Evolutionary conservation across 2,888 invertebrate species (phyloP).

Genomic region (Drosophila subsilvestris): DNA sequence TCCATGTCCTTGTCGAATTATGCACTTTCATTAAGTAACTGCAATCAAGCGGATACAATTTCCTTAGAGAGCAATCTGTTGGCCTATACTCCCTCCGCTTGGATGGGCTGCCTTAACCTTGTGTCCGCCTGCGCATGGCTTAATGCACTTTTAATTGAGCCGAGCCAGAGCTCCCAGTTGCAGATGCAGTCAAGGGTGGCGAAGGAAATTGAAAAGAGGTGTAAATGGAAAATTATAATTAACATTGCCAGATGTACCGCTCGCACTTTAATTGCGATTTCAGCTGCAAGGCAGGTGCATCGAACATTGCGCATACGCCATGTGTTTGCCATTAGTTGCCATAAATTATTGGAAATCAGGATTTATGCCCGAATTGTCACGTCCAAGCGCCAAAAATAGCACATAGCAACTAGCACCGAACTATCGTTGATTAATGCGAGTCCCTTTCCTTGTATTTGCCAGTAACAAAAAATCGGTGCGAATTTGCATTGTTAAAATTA

Average conservation of each 20-base stretch:
- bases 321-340: conserved; percentile 69
- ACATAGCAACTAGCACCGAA: conserved; percentile 22
- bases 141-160: conserved; percentile 79
- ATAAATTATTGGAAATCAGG: conserved; percentile 75
- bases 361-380: conserved; percentile 75
- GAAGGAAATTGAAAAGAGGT: conserved; percentile 61
- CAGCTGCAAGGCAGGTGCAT: conserved; percentile 21
- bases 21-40: conserved; percentile 74
- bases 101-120: conserved; percentile 61
- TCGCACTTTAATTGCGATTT: conserved; percentile 32
- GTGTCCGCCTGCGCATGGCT: conserved; percentile 52
- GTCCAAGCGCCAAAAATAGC: conserved; percentile 48
- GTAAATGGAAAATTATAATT: conserved; percentile 68
- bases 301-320: conserved; percentile 65
- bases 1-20: conserved; percentile 49
- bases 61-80: conserved; percentile 54
- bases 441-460: conserved; percentile 22
- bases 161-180: conserved; percentile 32
- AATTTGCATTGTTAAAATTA: conserved; percentile 46
- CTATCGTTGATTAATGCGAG: conserved; percentile 63
- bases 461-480: conserved; percentile 11
- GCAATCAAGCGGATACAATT: conserved; percentile 70
- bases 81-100: conserved; percentile 9
- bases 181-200: conserved; percentile 38
- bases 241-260: conserved; percentile 58